A percentile compares a stretch with the other conserved stretches of the same genome.
These are phyloP conservation scores for Oopsacas minuta DNA, from an alignment of 37 sponge, comb jelly and placozoan species.

Conservation along the genomic window DNA sequence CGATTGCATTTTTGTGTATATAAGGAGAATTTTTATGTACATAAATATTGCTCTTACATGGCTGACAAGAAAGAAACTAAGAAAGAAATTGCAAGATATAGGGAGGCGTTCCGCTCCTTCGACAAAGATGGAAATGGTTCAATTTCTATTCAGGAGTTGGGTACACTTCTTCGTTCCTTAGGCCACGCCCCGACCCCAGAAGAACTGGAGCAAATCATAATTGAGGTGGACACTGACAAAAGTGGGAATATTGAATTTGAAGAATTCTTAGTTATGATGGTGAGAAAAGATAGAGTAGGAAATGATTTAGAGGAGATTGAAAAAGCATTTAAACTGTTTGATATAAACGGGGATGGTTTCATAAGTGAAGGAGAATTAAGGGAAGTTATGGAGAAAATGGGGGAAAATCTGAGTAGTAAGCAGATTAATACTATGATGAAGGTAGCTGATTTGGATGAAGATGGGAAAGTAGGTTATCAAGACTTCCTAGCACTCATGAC, in stretches of 20 bases:
- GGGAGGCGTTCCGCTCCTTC: not conserved
- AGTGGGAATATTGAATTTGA: conserved; percentile 19
- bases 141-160: conserved; percentile 4
- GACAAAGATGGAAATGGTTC: conserved; percentile 24
- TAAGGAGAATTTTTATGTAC: not conserved
- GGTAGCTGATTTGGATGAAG: conserved; percentile 21
- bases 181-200: not conserved
- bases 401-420: conserved; percentile 12
- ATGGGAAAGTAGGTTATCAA: not conserved
- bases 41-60: not conserved
- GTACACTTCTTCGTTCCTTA: not conserved
- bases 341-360: conserved; percentile 19
- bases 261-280: conserved; percentile 26
- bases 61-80: not conserved
- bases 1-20: not conserved
- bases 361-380: conserved; percentile 20
- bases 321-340: conserved; percentile 24
- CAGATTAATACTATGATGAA: conserved; percentile 6
- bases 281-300: not conserved
- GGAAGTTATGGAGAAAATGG: conserved; percentile 20
- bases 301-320: not conserved
- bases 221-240: not conserved
- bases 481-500: conserved; percentile 3
- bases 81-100: not conserved
- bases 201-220: conserved; percentile 5